Percentiles rank a stretch among this genome's conserved stretches.
Evolutionary conservation across 2,113 vertebrate genomes (phyloP).

Genomic region (Phrynosoma blainvillii): DNA sequence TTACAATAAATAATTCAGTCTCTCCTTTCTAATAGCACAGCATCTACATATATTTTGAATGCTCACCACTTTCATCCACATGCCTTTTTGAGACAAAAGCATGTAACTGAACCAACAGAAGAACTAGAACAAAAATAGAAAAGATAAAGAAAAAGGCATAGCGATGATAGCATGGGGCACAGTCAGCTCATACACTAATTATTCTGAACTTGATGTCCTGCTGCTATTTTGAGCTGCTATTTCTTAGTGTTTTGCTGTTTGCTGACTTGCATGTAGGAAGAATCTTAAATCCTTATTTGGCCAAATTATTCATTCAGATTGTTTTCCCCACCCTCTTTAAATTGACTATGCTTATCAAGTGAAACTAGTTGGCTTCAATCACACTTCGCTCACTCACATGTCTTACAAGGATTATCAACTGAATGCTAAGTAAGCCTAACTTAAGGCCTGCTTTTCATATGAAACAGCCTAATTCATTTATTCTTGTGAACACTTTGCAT

Average conservation of each 20-base stretch:
- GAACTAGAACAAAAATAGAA: background rate
- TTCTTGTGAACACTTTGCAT: constrained; percentile 5
- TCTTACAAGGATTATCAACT: constrained; percentile 17
- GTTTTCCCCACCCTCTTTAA: background rate
- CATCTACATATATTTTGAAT: constrained; percentile 63
- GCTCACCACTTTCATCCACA: constrained; percentile 49
- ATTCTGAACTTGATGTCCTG: background rate
- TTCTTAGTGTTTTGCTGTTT: background rate
- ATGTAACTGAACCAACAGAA: constrained; percentile 21
- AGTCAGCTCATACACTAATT: background rate
- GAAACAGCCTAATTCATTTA: background rate
- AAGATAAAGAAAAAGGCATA: background rate
- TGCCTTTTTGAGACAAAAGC: constrained; percentile 37
- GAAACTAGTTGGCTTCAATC: constrained; percentile 19
- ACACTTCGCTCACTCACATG: background rate
- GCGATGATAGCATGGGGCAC: background rate
- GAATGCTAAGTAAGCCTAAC: background rate
- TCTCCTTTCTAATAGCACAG: constrained; percentile 53
- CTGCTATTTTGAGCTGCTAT: background rate
- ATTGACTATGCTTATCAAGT: background rate
- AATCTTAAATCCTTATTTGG: constrained; percentile 28
- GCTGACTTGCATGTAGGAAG: background rate
- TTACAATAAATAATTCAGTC: constrained; percentile 76
- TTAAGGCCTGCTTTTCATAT: background rate
- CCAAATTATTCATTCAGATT: constrained; percentile 38